Conservation (phyloP, 2,888 invertebrate genomes). For the Beris chalybata region DNA sequence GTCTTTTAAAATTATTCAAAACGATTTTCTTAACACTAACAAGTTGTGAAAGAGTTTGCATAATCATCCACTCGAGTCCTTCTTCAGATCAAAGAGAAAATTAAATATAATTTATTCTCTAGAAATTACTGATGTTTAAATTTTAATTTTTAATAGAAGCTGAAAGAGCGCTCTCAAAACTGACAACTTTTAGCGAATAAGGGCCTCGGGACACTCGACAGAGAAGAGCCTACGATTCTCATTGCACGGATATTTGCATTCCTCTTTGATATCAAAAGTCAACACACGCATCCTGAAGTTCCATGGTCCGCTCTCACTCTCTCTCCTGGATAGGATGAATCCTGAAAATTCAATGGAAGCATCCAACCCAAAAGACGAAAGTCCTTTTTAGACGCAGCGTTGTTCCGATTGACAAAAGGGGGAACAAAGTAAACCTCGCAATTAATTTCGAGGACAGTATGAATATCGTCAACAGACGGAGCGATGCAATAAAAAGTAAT, state of each 20-base stretch:
- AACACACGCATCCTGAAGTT: conserved; percentile 39
- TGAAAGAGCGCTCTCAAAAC: conserved; percentile 30
- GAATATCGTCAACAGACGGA: conserved; percentile 34
- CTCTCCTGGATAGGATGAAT: background rate
- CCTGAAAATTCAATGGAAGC: background rate
- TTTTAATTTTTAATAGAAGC: conserved; percentile 35
- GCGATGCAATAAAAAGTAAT: conserved; percentile 36
- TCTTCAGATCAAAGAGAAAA: conserved; percentile 22
- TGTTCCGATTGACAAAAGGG: conserved; percentile 15
- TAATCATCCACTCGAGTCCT: conserved; percentile 28
- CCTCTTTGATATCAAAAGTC: conserved; percentile 43
- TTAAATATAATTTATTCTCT: conserved; percentile 36
- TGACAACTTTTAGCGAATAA: conserved; percentile 30
- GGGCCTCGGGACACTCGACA: conserved; percentile 6
- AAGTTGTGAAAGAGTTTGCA: conserved; percentile 20
- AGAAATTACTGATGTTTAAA: conserved; percentile 36
- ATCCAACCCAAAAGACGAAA: conserved; percentile 20
- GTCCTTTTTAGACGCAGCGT: conserved; percentile 9
- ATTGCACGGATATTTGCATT: conserved; percentile 42
- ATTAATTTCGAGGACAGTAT: conserved; percentile 38
- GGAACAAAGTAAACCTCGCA: conserved; percentile 33
- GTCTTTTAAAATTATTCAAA: no score
- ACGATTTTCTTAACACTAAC: background rate
- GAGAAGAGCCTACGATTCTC: background rate
- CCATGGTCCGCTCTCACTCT: background rate